Percentiles rank a stretch among this genome's conserved stretches.
These are phyloP conservation scores for Microlaimidae sp. DNA, from an alignment of 2,888 invertebrate species.

Conservation along the genomic window DNA sequence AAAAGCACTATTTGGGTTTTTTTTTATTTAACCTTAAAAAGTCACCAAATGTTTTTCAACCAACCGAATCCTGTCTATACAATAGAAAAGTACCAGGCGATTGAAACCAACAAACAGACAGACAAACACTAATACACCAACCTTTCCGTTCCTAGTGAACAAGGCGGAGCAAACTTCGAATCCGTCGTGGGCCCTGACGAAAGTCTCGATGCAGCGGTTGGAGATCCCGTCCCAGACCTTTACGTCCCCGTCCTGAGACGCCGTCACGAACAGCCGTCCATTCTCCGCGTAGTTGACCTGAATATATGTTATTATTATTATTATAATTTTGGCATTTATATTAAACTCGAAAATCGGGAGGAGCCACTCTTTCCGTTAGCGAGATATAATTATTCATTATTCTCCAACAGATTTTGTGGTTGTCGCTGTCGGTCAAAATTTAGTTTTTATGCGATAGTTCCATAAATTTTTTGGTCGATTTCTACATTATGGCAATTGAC, in stretches of 20 bases:
- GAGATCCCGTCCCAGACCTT: slow-evolving; percentile 96
- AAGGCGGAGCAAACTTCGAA: slow-evolving; percentile 78
- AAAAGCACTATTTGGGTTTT: no score
- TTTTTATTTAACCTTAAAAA: no score
- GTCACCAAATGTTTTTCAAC: no score
- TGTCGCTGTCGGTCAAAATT: neutral
- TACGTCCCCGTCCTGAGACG: slow-evolving; percentile 76
- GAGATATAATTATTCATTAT: neutral
- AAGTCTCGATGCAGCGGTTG: slow-evolving; percentile 76
- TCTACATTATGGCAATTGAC: neutral
- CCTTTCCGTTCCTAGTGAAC: slow-evolving; percentile 89
- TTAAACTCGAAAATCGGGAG: neutral
- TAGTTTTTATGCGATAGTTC: neutral
- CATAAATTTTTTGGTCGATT: neutral
- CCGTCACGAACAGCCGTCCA: slow-evolving; percentile 59
- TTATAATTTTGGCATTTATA: no score
- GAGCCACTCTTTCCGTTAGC: no score
- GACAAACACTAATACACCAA: no score
- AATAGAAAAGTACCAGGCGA: slow-evolving; percentile 3
- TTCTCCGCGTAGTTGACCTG: slow-evolving; percentile 49
- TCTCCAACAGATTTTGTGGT: neutral
- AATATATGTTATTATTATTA: slow-evolving; percentile 14
- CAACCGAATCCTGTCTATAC: neutral
- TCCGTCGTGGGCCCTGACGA: slow-evolving; percentile 80
- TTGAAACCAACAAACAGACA: slow-evolving; percentile 11